A percentile compares a stretch with the other conserved stretches of the same genome.
Conservation (phyloP, 2,797 vertebrate genomes). For the Neoniphon sammara region DNA sequence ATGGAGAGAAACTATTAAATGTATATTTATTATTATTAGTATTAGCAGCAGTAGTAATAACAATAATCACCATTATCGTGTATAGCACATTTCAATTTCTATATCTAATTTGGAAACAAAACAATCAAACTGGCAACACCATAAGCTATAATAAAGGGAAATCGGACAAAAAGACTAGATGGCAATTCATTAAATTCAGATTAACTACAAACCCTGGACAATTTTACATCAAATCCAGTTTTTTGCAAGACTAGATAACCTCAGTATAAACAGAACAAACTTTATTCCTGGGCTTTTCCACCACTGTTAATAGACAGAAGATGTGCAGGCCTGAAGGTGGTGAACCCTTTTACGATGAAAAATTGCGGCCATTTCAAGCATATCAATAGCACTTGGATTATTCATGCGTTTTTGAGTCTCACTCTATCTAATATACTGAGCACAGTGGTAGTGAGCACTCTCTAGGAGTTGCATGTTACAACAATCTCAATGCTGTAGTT, state of each 20-base stretch:
- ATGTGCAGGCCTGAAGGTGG: slow-evolving; percentile 8
- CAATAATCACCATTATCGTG: background rate
- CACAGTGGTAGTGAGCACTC: slow-evolving; percentile 28
- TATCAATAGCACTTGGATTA: slow-evolving; percentile 30
- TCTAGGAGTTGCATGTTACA: slow-evolving; percentile 38
- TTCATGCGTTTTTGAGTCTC: slow-evolving; percentile 27
- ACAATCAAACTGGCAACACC: background rate
- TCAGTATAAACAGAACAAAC: slow-evolving; percentile 4
- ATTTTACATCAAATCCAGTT: background rate
- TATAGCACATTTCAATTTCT: background rate
- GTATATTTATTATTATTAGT: too few relatives aligned
- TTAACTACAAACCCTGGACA: background rate
- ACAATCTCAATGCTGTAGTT: slow-evolving; percentile 54
- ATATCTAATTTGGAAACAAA: background rate
- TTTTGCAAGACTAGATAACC: background rate
- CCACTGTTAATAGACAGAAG: background rate
- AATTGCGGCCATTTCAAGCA: slow-evolving; percentile 30
- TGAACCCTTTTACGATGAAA: slow-evolving; percentile 28
- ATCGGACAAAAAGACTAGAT: background rate
- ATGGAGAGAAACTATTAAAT: background rate
- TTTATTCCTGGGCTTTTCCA: slow-evolving; percentile 19
- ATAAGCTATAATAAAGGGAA: background rate
- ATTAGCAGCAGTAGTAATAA: too few relatives aligned
- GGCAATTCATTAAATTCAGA: background rate
- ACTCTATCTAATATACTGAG: slow-evolving; percentile 34